Evolutionary conservation across 2,888 invertebrate genomes (phyloP).

Genomic region (Sphecodes monilicornis): DNA sequence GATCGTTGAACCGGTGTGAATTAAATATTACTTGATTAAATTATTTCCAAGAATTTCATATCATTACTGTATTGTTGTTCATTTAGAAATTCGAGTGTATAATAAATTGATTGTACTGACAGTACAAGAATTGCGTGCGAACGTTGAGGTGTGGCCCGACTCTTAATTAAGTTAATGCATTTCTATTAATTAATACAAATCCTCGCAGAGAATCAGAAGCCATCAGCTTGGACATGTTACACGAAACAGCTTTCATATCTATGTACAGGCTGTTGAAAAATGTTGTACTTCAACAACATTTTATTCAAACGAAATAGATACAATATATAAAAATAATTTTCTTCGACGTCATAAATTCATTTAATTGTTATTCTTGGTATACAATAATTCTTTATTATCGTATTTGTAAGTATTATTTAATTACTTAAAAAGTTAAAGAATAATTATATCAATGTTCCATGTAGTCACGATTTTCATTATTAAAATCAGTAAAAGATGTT

Average conservation of each 20-base stretch:
- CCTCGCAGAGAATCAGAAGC: neutral
- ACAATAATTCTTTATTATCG: too few species aligned
- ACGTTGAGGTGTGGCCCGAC: slow-evolving; percentile 36
- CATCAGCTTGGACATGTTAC: neutral
- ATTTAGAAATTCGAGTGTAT: neutral
- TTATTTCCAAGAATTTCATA: neutral
- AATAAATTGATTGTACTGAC: too few species aligned
- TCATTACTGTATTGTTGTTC: too few species aligned
- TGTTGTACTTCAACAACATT: neutral
- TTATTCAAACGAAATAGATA: too few species aligned
- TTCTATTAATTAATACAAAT: slow-evolving; percentile 40
- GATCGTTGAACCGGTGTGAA: neutral
- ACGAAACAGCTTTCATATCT: neutral
- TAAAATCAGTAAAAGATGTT: too few species aligned
- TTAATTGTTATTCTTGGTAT: neutral
- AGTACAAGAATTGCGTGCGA: slow-evolving; percentile 26
- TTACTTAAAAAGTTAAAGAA: too few species aligned
- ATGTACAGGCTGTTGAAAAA: neutral
- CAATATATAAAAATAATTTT: too few species aligned
- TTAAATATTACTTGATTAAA: neutral
- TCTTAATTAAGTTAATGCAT: slow-evolving; percentile 47
- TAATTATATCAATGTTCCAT: too few species aligned
- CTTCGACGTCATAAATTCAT: neutral
- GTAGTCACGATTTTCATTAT: too few species aligned
- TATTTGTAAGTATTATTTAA: too few species aligned